Conservation (phyloP, 2,888 invertebrate genomes). For the Chrysolina oricalcia region DNA sequence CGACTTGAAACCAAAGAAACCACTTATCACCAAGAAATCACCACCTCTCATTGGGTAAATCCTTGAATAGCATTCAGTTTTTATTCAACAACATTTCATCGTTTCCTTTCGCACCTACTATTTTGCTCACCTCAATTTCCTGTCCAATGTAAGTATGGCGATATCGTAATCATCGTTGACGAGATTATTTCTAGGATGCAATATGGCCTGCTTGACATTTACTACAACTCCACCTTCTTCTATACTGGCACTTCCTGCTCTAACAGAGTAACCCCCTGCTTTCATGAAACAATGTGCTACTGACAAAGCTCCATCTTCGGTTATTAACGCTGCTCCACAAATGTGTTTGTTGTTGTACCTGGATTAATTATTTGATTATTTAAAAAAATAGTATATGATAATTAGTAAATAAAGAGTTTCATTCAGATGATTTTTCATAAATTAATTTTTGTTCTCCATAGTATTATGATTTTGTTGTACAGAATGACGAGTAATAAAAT, state of each 20-base stretch:
- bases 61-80: no score
- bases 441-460: no score
- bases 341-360: slow-evolving; percentile 39
- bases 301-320: slow-evolving; percentile 46
- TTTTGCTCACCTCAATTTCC: slow-evolving; percentile 48
- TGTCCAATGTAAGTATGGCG: slow-evolving; percentile 51
- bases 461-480: no score
- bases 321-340: slow-evolving; percentile 56
- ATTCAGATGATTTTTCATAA: no score
- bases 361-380: not conserved
- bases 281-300: slow-evolving; percentile 57
- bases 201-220: slow-evolving; percentile 47
- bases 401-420: no score
- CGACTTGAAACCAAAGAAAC: no score
- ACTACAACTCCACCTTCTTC: slow-evolving; percentile 51
- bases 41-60: no score
- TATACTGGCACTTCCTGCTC: slow-evolving; percentile 51
- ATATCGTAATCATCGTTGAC: slow-evolving; percentile 53
- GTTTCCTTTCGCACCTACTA: not conserved
- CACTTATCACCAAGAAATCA: no score
- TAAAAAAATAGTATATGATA: not conserved
- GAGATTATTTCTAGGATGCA: slow-evolving; percentile 51
- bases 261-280: slow-evolving; percentile 48
- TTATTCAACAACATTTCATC: no score
- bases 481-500: no score